Conservation (phyloP, 2,888 invertebrate species). For the Crocallis elinguaria region DNA sequence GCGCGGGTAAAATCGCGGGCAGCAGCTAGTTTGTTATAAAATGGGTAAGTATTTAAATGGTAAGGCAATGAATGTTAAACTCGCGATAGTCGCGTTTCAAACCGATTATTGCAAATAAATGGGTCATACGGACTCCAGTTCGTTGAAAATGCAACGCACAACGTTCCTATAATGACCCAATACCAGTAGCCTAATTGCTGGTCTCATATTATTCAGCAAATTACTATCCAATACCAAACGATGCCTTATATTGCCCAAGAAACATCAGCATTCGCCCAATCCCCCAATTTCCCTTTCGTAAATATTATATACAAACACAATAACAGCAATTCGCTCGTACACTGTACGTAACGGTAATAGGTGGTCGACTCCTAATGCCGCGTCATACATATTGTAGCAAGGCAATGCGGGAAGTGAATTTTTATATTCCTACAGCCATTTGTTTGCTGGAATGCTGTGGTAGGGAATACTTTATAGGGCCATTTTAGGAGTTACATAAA, state of each 20-base stretch:
- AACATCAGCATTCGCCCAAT: slow-evolving; percentile 20
- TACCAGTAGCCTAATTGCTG: too few relatives aligned
- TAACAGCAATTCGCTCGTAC: slow-evolving; percentile 37
- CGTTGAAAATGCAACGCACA: too few relatives aligned
- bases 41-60: too few relatives aligned
- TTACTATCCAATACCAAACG: slow-evolving; percentile 8
- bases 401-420: slow-evolving; percentile 44
- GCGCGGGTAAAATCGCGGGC: too few relatives aligned
- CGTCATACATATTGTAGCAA: slow-evolving; percentile 49
- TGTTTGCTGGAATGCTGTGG: slow-evolving; percentile 27
- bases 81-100: too few relatives aligned
- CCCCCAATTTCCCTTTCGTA: slow-evolving; percentile 32
- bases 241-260: slow-evolving; percentile 5
- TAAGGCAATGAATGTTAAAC: too few relatives aligned
- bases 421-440: slow-evolving; percentile 37
- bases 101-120: too few relatives aligned
- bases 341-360: slow-evolving; percentile 48
- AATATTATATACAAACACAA: slow-evolving; percentile 45
- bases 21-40: too few relatives aligned
- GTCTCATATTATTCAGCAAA: slow-evolving; percentile 13
- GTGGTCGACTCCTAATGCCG: slow-evolving; percentile 46
- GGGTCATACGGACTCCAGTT: too few relatives aligned
- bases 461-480: slow-evolving; percentile 23
- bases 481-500: slow-evolving; percentile 28
- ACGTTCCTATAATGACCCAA: too few relatives aligned